Conservation (phyloP, 1,140 invertebrate species). For the Leptestheria dahalacensis region DNA sequence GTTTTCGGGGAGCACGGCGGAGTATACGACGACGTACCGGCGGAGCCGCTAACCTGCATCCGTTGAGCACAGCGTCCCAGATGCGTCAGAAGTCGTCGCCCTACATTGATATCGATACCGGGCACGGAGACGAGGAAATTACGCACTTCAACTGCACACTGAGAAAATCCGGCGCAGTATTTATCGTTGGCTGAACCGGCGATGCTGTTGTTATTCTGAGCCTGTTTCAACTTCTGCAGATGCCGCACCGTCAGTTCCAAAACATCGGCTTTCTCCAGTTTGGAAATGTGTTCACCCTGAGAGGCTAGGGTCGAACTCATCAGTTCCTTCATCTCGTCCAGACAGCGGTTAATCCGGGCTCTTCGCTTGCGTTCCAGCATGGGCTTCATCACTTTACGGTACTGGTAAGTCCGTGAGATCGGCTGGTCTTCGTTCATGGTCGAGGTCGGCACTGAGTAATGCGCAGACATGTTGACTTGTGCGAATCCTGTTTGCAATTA, state of each 20-base stretch:
- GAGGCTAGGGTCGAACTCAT: constrained; percentile 72
- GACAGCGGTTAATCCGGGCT: constrained; percentile 83
- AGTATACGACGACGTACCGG: constrained; percentile 14
- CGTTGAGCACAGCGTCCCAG: constrained; percentile 34
- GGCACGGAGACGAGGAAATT: constrained; percentile 56
- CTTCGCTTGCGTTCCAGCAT: constrained; percentile 84
- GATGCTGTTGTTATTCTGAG: constrained; percentile 47
- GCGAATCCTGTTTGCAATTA: neutral
- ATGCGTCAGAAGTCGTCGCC: constrained; percentile 72
- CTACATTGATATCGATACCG: constrained; percentile 64
- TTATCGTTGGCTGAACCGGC: constrained; percentile 54
- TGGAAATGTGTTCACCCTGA: constrained; percentile 74
- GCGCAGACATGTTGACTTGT: neutral
- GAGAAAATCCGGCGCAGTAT: constrained; percentile 77
- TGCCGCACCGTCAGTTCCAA: constrained; percentile 86
- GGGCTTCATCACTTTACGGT: constrained; percentile 67
- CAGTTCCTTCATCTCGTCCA: constrained; percentile 81
- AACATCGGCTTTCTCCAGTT: constrained; percentile 93
- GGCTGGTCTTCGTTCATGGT: neutral
- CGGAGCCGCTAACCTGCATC: constrained; percentile 46
- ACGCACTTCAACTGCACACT: constrained; percentile 81
- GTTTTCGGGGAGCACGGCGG: constrained; percentile 11
- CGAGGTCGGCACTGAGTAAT: neutral
- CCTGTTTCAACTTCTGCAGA: constrained; percentile 61
- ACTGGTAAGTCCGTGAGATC: neutral